Percentiles rank a stretch among this genome's conserved stretches.
These are phyloP conservation scores for Melanostoma mellinum DNA, from an alignment of 2,888 invertebrate genomes.

Conservation along the genomic window DNA sequence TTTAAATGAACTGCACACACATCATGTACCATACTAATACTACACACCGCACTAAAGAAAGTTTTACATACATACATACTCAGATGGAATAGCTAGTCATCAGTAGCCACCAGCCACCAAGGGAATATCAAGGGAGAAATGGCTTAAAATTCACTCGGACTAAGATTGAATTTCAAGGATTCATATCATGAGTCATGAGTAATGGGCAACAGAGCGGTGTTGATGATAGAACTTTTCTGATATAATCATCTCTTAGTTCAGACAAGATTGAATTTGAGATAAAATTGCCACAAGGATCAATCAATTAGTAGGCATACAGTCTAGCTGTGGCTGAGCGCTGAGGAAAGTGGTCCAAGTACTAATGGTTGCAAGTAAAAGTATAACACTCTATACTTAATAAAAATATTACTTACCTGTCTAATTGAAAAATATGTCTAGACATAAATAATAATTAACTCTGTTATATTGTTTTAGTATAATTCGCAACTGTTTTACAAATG, in stretches of 20 bases:
- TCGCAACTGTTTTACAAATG: too few relatives aligned
- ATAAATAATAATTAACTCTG: too few relatives aligned
- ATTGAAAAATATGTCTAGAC: too few relatives aligned
- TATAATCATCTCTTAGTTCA: slow-evolving; percentile 34
- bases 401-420: too few relatives aligned
- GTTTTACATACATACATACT: slow-evolving; percentile 13
- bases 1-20: slow-evolving; percentile 41
- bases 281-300: slow-evolving; percentile 46
- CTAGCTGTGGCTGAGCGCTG: too few relatives aligned
- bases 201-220: slow-evolving; percentile 20
- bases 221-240: slow-evolving; percentile 40
- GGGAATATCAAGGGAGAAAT: slow-evolving; percentile 7
- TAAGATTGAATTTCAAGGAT: slow-evolving; percentile 56
- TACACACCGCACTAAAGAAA: slow-evolving; percentile 7
- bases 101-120: background rate
- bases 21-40: slow-evolving; percentile 14
- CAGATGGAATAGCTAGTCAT: slow-evolving; percentile 22
- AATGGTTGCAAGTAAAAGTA: too few relatives aligned
- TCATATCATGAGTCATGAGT: slow-evolving; percentile 35
- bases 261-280: slow-evolving; percentile 37
- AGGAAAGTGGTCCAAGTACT: too few relatives aligned
- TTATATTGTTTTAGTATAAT: too few relatives aligned
- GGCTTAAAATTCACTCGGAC: slow-evolving; percentile 33
- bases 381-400: too few relatives aligned
- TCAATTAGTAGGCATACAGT: slow-evolving; percentile 14